Conservation (phyloP, 2,888 invertebrate species). For the Scaptomyza parva region DNA sequence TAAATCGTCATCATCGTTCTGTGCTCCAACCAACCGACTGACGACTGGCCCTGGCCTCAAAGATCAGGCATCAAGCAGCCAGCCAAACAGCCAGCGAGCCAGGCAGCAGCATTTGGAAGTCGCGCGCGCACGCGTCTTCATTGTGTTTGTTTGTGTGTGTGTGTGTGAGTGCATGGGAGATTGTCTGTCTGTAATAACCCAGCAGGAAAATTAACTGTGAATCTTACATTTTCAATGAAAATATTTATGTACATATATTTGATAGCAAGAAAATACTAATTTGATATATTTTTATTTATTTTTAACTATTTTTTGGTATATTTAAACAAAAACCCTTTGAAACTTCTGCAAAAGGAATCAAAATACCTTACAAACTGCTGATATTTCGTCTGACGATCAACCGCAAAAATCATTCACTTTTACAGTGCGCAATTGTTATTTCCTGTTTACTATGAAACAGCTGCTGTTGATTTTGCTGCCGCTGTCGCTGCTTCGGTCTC, state of each 20-base stretch:
- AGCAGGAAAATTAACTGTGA: conserved; percentile 42
- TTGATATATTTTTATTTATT: too few species aligned
- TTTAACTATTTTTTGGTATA: too few species aligned
- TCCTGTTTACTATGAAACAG: conserved; percentile 64
- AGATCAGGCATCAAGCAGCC: conserved; percentile 66
- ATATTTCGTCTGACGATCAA: conserved; percentile 3
- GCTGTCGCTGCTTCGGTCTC: conserved; percentile 13
- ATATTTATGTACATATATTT: neutral
- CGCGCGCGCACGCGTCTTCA: conserved; percentile 72
- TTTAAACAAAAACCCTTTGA: too few species aligned
- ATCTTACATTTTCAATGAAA: too few species aligned
- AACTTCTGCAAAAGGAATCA: too few species aligned
- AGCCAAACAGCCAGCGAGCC: conserved; percentile 21
- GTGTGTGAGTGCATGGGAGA: conserved; percentile 11
- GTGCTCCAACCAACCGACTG: conserved; percentile 68
- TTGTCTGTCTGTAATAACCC: conserved; percentile 27
- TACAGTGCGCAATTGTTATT: conserved; percentile 41
- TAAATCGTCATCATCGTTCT: conserved; percentile 76
- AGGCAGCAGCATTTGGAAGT: conserved; percentile 53
- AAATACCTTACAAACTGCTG: conserved; percentile 6
- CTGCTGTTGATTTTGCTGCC: conserved; percentile 56
- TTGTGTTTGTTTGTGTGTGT: conserved; percentile 23
- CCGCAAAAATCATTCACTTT: conserved; percentile 32
- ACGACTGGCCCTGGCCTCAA: conserved; percentile 72
- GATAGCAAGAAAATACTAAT: neutral